A percentile compares a stretch with the other conserved stretches of the same genome.
phyloP scores from a whole-genome alignment of 2,113 vertebrate species.

The Saccopteryx leptura region DNA sequence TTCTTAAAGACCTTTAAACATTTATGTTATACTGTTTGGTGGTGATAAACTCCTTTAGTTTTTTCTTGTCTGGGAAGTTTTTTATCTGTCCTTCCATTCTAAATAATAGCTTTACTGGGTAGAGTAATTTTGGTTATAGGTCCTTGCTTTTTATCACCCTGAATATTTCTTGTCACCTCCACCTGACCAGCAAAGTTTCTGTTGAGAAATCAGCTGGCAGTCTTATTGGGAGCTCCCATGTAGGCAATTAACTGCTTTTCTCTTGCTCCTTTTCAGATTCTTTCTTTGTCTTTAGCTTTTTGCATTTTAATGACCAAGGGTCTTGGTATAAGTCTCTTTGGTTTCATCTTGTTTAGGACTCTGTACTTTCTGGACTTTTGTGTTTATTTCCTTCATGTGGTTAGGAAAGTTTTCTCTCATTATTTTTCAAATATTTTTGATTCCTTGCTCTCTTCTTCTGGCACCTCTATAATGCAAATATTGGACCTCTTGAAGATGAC shows the following conservation, averaged over 20 bases:
- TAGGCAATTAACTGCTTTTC: not conserved
- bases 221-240: not conserved
- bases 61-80: not conserved
- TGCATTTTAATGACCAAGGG: not conserved
- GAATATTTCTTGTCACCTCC: not conserved
- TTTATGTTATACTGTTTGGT: not conserved
- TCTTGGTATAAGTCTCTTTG: not conserved
- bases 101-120: not conserved
- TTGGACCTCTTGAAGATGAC: not conserved
- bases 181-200: not conserved
- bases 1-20: not conserved
- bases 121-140: not conserved
- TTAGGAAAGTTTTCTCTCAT: not conserved
- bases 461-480: not conserved
- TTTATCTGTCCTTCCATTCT: not conserved
- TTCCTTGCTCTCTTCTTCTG: not conserved
- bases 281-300: not conserved
- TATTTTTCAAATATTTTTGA: not conserved
- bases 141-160: not conserved
- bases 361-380: not conserved
- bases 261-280: not conserved
- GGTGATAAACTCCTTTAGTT: not conserved
- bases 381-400: not conserved
- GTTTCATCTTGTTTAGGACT: not conserved
- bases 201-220: not conserved